phyloP scores from a whole-genome alignment of 2,113 vertebrate species.

The Neopipo cinnamomea region DNA sequence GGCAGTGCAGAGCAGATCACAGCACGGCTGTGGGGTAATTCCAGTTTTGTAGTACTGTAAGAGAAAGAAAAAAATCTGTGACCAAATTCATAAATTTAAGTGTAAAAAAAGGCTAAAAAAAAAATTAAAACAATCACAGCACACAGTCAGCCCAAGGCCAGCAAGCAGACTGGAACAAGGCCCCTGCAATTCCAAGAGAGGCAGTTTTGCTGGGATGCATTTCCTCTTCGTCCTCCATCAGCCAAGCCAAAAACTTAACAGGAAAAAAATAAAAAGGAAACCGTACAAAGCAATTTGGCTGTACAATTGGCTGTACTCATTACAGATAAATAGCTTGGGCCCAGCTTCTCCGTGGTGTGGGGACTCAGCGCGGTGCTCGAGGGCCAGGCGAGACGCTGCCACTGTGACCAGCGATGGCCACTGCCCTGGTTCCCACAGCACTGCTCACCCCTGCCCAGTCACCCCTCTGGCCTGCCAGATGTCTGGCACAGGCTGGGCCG shows the following conservation, averaged over 20 bases:
- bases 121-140: not conserved
- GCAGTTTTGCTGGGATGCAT: conserved; percentile 16
- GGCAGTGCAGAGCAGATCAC: not conserved
- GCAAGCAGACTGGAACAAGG: not conserved
- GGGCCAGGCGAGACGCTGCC: fast-evolving
- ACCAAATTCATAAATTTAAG: not conserved
- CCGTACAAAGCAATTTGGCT: not conserved
- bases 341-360: fast-evolving
- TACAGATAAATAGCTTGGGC: not conserved
- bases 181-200: not conserved
- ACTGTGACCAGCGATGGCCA: fast-evolving
- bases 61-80: not conserved
- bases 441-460: not conserved
- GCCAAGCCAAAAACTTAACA: conserved; percentile 26
- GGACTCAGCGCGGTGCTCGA: fast-evolving
- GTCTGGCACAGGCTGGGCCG: not conserved
- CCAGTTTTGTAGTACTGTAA: not conserved
- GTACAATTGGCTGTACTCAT: not conserved
- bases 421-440: not conserved
- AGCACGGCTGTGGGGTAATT: not conserved
- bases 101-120: not conserved
- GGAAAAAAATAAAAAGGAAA: conserved; percentile 25
- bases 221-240: not conserved
- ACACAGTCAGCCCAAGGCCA: not conserved
- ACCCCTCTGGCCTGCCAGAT: not conserved